A percentile compares a stretch with the other conserved stretches of the same genome.
Evolutionary conservation across 1,140 invertebrate species (phyloP).

Genomic region (Protaetia brevitarsis): DNA sequence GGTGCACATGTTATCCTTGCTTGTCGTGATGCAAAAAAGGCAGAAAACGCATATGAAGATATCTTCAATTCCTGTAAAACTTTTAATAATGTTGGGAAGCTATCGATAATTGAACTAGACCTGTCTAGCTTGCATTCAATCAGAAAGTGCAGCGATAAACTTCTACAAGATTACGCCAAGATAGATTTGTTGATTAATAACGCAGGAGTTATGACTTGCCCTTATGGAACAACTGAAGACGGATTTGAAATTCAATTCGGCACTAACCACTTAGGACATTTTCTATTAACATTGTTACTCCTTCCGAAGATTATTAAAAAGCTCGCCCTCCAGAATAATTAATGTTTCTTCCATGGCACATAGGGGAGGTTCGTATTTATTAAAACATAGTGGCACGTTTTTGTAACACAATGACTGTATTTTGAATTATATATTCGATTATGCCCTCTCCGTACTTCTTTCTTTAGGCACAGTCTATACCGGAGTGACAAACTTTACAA

Average conservation of each 20-base stretch:
- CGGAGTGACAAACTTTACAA: no score
- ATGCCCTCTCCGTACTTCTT: no score
- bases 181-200: conserved; percentile 37
- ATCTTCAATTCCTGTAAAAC: conserved; percentile 47
- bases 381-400: no score
- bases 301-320: conserved; percentile 55
- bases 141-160: conserved; percentile 60
- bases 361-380: conserved; percentile 43
- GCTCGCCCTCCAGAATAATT: conserved; percentile 55
- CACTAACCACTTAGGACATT: conserved; percentile 61
- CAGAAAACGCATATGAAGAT: conserved; percentile 47
- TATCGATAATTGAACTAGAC: conserved; percentile 59
- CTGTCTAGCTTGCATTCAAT: conserved; percentile 70
- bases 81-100: conserved; percentile 26
- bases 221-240: conserved; percentile 48
- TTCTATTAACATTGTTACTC: conserved; percentile 63
- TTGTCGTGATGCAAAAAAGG: conserved; percentile 59
- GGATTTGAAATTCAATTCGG: conserved; percentile 53
- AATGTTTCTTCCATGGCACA: conserved; percentile 33
- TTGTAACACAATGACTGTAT: no score
- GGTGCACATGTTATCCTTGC: conserved; percentile 65
- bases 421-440: no score
- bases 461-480: no score
- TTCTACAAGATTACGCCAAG: conserved; percentile 23
- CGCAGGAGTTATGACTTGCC: conserved; percentile 36